phyloP scores from a whole-genome alignment of 2,888 invertebrate genomes.

The Hedychridium roseum region DNA sequence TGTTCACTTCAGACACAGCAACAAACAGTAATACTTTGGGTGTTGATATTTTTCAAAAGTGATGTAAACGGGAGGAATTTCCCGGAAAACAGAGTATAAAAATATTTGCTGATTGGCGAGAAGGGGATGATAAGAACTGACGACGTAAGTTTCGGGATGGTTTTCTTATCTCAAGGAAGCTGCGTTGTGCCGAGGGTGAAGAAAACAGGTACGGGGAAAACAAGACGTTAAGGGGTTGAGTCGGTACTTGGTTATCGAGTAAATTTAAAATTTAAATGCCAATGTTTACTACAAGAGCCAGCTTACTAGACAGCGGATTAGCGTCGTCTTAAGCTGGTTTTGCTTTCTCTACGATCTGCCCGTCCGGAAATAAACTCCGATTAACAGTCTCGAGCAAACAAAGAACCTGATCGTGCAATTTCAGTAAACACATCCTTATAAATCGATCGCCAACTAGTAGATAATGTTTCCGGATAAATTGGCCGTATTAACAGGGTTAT shows the following conservation, averaged over 20 bases:
- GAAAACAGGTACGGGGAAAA: slow-evolving; percentile 17
- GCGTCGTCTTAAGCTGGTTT: slow-evolving; percentile 28
- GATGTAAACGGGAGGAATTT: too few species aligned
- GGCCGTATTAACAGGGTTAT: too few species aligned
- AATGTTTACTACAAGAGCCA: slow-evolving; percentile 37
- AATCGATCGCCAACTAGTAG: too few species aligned
- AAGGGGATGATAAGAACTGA: slow-evolving; percentile 28
- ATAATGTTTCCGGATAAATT: too few species aligned
- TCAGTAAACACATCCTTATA: too few species aligned
- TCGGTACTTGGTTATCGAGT: slow-evolving; percentile 34
- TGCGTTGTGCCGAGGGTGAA: slow-evolving; percentile 20
- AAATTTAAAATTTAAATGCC: slow-evolving; percentile 52
- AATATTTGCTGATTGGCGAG: slow-evolving; percentile 4
- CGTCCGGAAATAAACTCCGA: slow-evolving; percentile 4
- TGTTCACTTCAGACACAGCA: too few species aligned
- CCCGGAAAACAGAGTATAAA: too few species aligned
- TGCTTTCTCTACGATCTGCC: slow-evolving; percentile 8
- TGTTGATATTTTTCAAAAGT: too few species aligned
- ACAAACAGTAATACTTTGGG: too few species aligned
- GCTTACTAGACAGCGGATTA: slow-evolving; percentile 44
- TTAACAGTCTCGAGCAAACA: background rate
- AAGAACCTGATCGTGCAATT: too few species aligned
- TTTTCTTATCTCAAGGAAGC: slow-evolving; percentile 41
- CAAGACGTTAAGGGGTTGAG: slow-evolving; percentile 27
- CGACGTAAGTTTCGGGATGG: slow-evolving; percentile 30